Conservation (phyloP, 1,140 invertebrate genomes). For the Augochlora pura region DNA sequence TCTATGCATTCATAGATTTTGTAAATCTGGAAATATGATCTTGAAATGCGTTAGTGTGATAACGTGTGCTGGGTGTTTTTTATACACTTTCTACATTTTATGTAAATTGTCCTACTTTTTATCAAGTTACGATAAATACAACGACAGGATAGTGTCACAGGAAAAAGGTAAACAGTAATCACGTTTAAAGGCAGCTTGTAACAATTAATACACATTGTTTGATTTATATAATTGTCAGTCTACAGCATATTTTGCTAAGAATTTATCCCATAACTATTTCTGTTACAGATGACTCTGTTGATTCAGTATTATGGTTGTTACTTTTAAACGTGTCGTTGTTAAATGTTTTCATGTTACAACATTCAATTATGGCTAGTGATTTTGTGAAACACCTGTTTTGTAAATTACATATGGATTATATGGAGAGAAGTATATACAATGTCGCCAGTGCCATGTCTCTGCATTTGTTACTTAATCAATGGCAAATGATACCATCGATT, state of each 20-base stretch:
- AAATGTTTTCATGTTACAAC: slow-evolving; percentile 80
- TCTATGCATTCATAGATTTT: not conserved
- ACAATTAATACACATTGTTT: not conserved
- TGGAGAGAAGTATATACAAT: slow-evolving; percentile 81
- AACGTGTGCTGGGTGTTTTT: slow-evolving; percentile 66
- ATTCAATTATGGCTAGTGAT: slow-evolving; percentile 79
- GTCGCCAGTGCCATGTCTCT: slow-evolving; percentile 64
- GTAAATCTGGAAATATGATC: slow-evolving; percentile 53
- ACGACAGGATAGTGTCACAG: slow-evolving; percentile 20
- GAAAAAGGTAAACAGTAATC: slow-evolving; percentile 3
- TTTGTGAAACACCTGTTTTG: slow-evolving; percentile 74
- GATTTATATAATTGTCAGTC: not conserved
- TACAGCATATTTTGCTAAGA: slow-evolving; percentile 47
- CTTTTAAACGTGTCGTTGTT: slow-evolving; percentile 76
- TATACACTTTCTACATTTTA: slow-evolving; percentile 75
- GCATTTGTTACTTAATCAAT: slow-evolving; percentile 75
- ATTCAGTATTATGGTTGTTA: slow-evolving; percentile 66
- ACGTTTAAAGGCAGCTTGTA: not conserved
- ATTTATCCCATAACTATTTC: slow-evolving; percentile 26
- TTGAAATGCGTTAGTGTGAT: slow-evolving; percentile 57
- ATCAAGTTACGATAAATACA: slow-evolving; percentile 63
- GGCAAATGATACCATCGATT: slow-evolving; percentile 75
- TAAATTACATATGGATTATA: slow-evolving; percentile 73
- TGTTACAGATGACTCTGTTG: slow-evolving; percentile 64
- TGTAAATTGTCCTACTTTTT: slow-evolving; percentile 74